Conservation (phyloP, 1,140 invertebrate species). For the Lepidostoma basale region DNA sequence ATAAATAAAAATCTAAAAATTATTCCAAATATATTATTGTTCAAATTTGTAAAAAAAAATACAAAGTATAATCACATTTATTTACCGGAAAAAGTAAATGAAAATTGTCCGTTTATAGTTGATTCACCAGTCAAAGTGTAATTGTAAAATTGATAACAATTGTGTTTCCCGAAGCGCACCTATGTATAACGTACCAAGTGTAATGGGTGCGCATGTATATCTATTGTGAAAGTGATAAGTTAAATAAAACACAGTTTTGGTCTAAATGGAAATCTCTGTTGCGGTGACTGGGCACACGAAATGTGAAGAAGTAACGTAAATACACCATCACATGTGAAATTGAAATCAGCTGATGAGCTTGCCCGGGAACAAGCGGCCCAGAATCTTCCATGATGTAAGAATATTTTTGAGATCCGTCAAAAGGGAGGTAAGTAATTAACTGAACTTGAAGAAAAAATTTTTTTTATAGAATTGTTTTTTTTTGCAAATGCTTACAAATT, state of each 20-base stretch:
- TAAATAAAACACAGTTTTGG: not conserved
- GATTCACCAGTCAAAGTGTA: no score
- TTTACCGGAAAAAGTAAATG: no score
- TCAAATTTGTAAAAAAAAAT: no score
- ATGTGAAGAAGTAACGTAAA: constrained; percentile 4
- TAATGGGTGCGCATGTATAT: not conserved
- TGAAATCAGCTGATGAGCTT: constrained; percentile 28
- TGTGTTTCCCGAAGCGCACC: no score
- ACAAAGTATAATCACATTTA: no score
- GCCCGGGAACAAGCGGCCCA: constrained; percentile 16
- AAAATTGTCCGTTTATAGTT: no score
- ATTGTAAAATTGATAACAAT: no score
- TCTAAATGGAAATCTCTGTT: constrained; percentile 12
- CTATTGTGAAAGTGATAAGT: not conserved
- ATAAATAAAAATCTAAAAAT: no score
- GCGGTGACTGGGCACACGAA: not conserved
- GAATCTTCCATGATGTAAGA: constrained; percentile 24
- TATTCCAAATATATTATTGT: no score
- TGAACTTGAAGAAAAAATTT: no score
- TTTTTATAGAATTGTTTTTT: not conserved
- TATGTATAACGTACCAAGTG: no score
- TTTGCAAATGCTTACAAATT: not conserved
- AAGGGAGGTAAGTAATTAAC: constrained; percentile 24
- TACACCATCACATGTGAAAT: constrained; percentile 6
- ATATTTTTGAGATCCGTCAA: constrained; percentile 22